Evolutionary conservation across 2,113 vertebrate species (phyloP), one percentile per base, ranked within the genome.

Genomic region (Argyrosomus japonicus): DNA sequence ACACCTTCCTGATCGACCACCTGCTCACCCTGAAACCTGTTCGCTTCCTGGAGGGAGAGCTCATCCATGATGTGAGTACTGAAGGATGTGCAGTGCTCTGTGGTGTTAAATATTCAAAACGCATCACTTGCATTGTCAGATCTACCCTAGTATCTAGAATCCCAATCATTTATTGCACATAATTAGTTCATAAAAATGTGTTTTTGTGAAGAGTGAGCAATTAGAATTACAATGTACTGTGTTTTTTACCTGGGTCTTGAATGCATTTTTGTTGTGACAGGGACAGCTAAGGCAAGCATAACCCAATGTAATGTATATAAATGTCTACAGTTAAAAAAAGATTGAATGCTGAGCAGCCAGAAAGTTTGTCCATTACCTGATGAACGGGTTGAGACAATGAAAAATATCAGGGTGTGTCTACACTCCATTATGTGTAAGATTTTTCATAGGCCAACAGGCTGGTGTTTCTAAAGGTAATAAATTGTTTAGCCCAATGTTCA

Each of bases 11-110:
- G 77, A 97, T 99, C 86, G 98, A 99, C 94, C 99, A 99, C 93
- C 97, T 99, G 88, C 96, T 99, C 92, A 96, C 97, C 86, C 95
- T 99, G 91, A 99, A 99, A 90, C 98, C 99, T 21, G 98, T 99
- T 62, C 98, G 98, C 90, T 99, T 99, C 94, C 95, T 99, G 91
- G 98, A 99, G 94, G 98, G 98, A 87, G 98, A 99, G 84, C 97
- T 99, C 89, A 99, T 99, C 88, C 98, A 99, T 84, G 98, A 99
- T 81, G 97, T 99, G 94, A 97, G 98, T 97, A 57, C 19, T 80
- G 10, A 54, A 47, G 57, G n/a, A 60, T 3, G 21, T 63, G 21
- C 15, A 18, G 11, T 23, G 13, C 10, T 75, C 51, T 27, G 2
- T n/a, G 0, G 7, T 58, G 27, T 48, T n/a, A 6, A 36, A 71